Conservation (phyloP, 2,113 vertebrate genomes). For the Bubo blakistoni region DNA sequence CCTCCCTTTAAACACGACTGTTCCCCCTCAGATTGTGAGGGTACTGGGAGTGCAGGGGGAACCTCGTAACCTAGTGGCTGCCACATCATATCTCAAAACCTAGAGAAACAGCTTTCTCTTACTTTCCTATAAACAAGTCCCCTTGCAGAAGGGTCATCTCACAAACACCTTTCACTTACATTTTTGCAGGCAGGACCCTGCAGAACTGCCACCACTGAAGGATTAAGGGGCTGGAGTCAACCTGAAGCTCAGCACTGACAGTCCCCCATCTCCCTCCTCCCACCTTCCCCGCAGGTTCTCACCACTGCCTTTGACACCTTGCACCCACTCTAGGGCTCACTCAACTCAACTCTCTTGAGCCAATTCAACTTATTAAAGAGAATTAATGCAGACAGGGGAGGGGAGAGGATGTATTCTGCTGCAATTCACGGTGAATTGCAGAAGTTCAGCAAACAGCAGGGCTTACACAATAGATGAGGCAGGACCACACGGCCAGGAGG, state of each 20-base stretch:
- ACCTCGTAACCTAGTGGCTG: fast-evolving
- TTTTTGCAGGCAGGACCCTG: fast-evolving
- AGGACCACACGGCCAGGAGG: background rate
- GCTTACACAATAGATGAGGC: background rate
- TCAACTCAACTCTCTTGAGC: background rate
- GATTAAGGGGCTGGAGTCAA: background rate
- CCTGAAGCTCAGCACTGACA: fast-evolving
- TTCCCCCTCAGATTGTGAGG: background rate
- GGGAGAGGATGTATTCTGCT: background rate
- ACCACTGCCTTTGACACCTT: fast-evolving
- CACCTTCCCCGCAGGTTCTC: background rate
- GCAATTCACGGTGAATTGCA: background rate
- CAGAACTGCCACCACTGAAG: background rate
- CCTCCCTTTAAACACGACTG: background rate
- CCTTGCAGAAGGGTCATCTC: background rate
- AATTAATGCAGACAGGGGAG: fast-evolving
- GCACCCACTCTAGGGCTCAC: background rate
- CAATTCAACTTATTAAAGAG: background rate
- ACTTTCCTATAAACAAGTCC: background rate
- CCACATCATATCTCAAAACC: background rate
- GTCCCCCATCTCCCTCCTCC: background rate
- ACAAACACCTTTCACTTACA: fast-evolving
- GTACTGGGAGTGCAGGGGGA: background rate
- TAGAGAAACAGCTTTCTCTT: background rate
- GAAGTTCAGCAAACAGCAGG: background rate